These are phyloP conservation scores for Brachyptera putata DNA, from an alignment of 2,888 invertebrate genomes.

Conservation along the genomic window DNA sequence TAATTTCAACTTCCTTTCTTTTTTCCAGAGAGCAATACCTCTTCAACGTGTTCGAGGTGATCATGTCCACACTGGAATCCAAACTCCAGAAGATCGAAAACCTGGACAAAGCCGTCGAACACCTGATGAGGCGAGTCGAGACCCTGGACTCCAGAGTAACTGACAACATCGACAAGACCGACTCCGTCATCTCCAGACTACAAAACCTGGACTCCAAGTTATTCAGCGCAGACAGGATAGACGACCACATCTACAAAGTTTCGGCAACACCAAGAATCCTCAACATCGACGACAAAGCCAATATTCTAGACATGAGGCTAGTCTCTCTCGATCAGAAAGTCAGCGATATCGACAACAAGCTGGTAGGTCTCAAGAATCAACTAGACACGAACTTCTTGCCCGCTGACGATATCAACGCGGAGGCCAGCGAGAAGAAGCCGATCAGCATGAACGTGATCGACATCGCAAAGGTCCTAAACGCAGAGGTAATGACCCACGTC, in stretches of 20 bases:
- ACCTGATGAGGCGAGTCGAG: constrained; percentile 80
- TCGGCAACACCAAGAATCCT: constrained; percentile 39
- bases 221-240: constrained; percentile 52
- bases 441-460: constrained; percentile 78
- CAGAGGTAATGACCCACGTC: constrained; percentile 74
- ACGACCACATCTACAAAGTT: constrained; percentile 42
- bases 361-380: constrained; percentile 74
- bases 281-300: constrained; percentile 39
- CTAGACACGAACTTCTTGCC: constrained; percentile 77
- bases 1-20: too few species aligned
- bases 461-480: constrained; percentile 77
- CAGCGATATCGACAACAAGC: constrained; percentile 73
- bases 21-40: constrained; percentile 75
- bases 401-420: constrained; percentile 78
- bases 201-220: constrained; percentile 70
- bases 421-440: constrained; percentile 83
- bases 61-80: constrained; percentile 82
- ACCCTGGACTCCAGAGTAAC: constrained; percentile 74
- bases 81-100: constrained; percentile 85
- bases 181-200: constrained; percentile 73
- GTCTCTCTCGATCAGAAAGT: constrained; percentile 77
- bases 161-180: constrained; percentile 80
- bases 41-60: constrained; percentile 84
- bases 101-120: constrained; percentile 81
- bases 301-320: constrained; percentile 60